Evolutionary conservation across 2,113 vertebrate genomes (phyloP).

Genomic region (Phrynocephalus versicolor): DNA sequence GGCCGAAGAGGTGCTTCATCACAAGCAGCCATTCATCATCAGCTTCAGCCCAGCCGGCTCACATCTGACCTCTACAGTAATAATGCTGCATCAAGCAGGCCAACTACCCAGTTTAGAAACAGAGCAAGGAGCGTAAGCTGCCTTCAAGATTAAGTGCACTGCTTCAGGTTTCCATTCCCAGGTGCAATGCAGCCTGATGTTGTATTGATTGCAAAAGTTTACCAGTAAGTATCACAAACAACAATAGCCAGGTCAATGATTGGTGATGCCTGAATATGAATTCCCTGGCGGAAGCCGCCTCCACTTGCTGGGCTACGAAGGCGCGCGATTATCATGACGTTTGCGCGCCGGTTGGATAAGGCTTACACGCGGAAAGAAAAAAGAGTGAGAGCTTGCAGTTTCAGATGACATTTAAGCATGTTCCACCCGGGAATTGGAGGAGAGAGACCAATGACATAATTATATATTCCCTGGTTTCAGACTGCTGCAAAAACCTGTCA

Average conservation of each 20-base stretch:
- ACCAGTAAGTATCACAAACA: constrained; percentile 96
- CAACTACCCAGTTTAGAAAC: constrained; percentile 94
- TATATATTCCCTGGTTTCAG: constrained; percentile 77
- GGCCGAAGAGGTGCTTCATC: constrained; percentile 87
- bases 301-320: constrained; percentile 68
- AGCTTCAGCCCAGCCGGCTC: constrained; percentile 83
- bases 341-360: constrained; percentile 79
- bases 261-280: constrained; percentile 85
- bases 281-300: constrained; percentile 71
- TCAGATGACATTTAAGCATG: constrained; percentile 92
- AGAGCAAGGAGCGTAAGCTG: constrained; percentile 90
- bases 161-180: constrained; percentile 91
- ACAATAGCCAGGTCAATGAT: constrained; percentile 94
- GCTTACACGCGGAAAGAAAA: constrained; percentile 63
- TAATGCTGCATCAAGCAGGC: constrained; percentile 96
- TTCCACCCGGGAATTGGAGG: constrained; percentile 83
- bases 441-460: constrained; percentile 86
- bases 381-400: constrained; percentile 74
- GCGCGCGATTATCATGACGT: constrained; percentile 76
- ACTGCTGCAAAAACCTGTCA: constrained; percentile 58
- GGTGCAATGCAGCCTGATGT: constrained; percentile 88
- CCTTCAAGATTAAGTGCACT: constrained; percentile 96
- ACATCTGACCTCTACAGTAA: constrained; percentile 96
- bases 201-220: constrained; percentile 98
- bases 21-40: constrained; percentile 94